Percentiles rank a stretch among this genome's conserved stretches.
These are phyloP conservation scores for Lates japonicus DNA, from an alignment of 2,797 vertebrate genomes.

Conservation along the genomic window DNA sequence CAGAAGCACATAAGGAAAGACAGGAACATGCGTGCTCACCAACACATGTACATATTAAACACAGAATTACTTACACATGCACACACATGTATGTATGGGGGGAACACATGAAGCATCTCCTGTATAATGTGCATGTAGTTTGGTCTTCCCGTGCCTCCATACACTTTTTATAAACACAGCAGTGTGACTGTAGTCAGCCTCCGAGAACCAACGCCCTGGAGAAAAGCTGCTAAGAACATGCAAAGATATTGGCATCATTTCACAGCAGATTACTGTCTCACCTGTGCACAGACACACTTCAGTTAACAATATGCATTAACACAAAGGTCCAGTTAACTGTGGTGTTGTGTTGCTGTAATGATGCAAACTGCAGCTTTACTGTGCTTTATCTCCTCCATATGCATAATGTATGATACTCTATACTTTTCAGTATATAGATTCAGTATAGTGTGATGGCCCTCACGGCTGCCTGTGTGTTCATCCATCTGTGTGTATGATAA, in stretches of 20 bases:
- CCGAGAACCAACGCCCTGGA: not conserved
- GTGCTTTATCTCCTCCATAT: slow-evolving; percentile 32
- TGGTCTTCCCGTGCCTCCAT: not conserved
- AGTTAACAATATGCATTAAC: not conserved
- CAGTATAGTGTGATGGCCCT: slow-evolving; percentile 2
- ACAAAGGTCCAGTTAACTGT: not conserved
- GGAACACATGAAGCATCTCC: not conserved
- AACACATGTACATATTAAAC: too few species aligned
- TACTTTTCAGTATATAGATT: slow-evolving; percentile 13
- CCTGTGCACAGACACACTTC: not conserved
- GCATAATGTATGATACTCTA: slow-evolving; percentile 40
- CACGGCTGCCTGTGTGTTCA: slow-evolving; percentile 10
- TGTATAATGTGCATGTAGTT: too few species aligned
- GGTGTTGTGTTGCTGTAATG: not conserved
- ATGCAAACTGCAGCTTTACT: slow-evolving; percentile 15
- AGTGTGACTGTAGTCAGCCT: not conserved
- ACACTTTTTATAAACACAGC: not conserved
- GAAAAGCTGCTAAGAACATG: not conserved
- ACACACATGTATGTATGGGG: too few species aligned
- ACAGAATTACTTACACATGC: too few species aligned
- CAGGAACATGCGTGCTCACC: too few species aligned
- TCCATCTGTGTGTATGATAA: slow-evolving; percentile 36
- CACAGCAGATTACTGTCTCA: not conserved
- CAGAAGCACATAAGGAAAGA: not conserved
- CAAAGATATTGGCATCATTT: not conserved